phyloP scores from a whole-genome alignment of 2,888 invertebrate genomes.

The Linnaemya vulpina region DNA sequence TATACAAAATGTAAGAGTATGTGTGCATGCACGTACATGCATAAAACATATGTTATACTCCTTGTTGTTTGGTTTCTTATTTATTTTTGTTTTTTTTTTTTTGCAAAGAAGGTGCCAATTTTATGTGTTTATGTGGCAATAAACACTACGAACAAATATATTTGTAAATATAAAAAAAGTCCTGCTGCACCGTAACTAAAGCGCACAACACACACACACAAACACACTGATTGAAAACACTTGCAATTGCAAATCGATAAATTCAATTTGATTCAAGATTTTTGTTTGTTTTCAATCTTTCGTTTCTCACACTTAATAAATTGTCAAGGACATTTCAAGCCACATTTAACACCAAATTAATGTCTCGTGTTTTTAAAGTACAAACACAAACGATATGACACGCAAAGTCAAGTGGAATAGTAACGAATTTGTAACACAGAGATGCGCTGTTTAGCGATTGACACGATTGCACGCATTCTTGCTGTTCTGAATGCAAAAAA shows the following conservation, averaged over 20 bases:
- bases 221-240: no score
- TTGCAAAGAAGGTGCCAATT: conserved; percentile 55
- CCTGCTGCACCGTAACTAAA: not conserved
- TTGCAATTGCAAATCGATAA: conserved; percentile 14
- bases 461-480: conserved; percentile 8
- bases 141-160: no score
- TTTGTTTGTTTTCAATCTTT: conserved; percentile 11
- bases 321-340: conserved; percentile 24
- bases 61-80: conserved; percentile 29
- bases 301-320: not conserved
- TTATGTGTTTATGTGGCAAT: no score
- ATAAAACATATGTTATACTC: not conserved
- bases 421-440: not conserved
- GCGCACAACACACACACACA: not conserved
- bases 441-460: not conserved
- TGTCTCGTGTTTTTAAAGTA: not conserved
- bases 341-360: not conserved
- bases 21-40: not conserved
- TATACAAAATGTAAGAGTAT: not conserved
- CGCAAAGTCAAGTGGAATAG: not conserved
- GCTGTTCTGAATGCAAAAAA: not conserved
- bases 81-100: no score
- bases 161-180: no score
- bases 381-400: conserved; percentile 6
- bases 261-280: conserved; percentile 3